A percentile compares a stretch with the other conserved stretches of the same genome.
These are phyloP conservation scores for Patagioenas fasciata DNA, from an alignment of 2,113 vertebrate genomes.

Conservation along the genomic window DNA sequence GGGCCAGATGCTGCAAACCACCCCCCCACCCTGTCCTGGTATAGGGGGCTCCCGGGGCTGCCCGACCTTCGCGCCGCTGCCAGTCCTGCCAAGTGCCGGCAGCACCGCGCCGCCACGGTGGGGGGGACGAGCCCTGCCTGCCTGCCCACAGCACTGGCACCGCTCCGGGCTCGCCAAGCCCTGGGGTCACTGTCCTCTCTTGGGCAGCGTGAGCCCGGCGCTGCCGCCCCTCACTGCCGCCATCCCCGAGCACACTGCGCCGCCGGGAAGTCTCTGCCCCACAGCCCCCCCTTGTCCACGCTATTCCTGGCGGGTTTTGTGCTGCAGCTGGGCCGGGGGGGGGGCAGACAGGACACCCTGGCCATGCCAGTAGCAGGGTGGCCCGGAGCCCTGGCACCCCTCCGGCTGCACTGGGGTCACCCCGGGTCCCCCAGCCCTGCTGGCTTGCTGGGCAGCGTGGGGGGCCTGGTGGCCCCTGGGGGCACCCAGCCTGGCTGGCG, in stretches of 20 bases:
- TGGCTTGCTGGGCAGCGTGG: too few relatives aligned
- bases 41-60: background rate
- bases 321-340: too few relatives aligned
- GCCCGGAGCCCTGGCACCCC: too few relatives aligned
- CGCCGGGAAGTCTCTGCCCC: background rate
- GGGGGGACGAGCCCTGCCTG: background rate
- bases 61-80: background rate
- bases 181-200: background rate
- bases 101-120: background rate
- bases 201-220: accelerated
- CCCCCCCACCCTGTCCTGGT: background rate
- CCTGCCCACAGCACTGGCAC: background rate
- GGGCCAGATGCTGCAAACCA: background rate
- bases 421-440: too few relatives aligned
- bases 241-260: background rate
- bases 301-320: too few relatives aligned
- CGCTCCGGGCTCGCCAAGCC: background rate
- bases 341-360: too few relatives aligned
- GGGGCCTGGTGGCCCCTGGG: too few relatives aligned
- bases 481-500: too few relatives aligned
- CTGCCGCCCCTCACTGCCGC: background rate
- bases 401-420: too few relatives aligned
- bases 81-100: background rate
- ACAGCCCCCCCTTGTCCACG: background rate
- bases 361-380: too few relatives aligned